Evolutionary conservation across 2,113 vertebrate genomes (phyloP), one percentile per base, ranked within the genome.

Genomic region (Euleptes europaea): DNA sequence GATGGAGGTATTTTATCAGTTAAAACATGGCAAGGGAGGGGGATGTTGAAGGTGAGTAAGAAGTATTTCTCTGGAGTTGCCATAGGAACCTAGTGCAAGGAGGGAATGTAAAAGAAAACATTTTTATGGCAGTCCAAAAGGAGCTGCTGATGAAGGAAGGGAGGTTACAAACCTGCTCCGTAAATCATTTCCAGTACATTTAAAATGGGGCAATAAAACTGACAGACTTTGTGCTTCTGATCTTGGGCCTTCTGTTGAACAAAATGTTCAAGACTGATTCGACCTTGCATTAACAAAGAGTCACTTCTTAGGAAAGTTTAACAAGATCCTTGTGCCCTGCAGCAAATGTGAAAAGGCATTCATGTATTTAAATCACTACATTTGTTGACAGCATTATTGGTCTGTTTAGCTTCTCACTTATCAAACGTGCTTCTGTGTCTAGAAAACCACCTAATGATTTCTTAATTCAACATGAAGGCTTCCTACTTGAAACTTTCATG

Each of bases 31-130:
- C 15, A 19, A 15, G 51, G 51, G 42, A 49, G 3, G 4, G 83
- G 49, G 76, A 82, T 72, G n/a, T 76, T 82, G 67, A 91, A 83
- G 7, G 2, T 65, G 88, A 14, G 13, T 87, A 83, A 88, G 49
- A 81, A 76, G 70, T 23, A 74, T 88, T 84, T 77, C 4, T 17
- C 65, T 33, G 4, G 26, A 83, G 86, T 92, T 93, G 71, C 84
- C 86, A 87, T 90, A 87, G 90, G 81, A 91, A 92, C 89, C 69
- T 14, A 23, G 8, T 51, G 6, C 28, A 88, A 66, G 85, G 88
- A 86, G 75, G 81, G 78, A 90, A 87, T 63, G 26, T 90, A 83
- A 88, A 92, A 89, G 23, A 60, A 31, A 86, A 65, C 72, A 1
- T 0, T 83, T 49, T 90, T 74, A 74, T 88, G 85, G 73, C 85